Evolutionary conservation across 2,888 invertebrate species (phyloP).

Genomic region (Cerastis leucographa): DNA sequence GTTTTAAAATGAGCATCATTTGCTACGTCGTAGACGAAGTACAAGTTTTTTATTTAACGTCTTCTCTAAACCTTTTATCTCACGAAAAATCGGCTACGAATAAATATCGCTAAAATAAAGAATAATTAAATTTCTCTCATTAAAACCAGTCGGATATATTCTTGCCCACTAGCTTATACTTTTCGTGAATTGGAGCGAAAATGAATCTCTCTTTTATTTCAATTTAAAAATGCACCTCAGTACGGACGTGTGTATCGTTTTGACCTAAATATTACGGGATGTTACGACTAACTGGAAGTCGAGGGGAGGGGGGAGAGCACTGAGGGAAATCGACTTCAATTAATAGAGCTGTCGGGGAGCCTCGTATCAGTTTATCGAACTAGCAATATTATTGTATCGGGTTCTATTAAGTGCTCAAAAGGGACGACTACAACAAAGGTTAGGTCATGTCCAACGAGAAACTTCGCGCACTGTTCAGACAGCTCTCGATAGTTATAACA

Average conservation of each 20-base stretch:
- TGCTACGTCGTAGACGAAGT: slow-evolving; percentile 12
- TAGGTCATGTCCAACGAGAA: slow-evolving; percentile 27
- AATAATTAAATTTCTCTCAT: slow-evolving; percentile 69
- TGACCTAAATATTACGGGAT: slow-evolving; percentile 80
- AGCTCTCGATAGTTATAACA: slow-evolving; percentile 47
- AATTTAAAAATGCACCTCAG: slow-evolving; percentile 77
- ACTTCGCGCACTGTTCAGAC: slow-evolving; percentile 48
- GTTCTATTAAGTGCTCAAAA: slow-evolving; percentile 22
- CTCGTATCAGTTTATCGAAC: slow-evolving; percentile 54
- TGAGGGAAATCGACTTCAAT: slow-evolving; percentile 67
- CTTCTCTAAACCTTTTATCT: slow-evolving; percentile 19
- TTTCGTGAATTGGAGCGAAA: slow-evolving; percentile 74
- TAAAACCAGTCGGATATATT: slow-evolving; percentile 64
- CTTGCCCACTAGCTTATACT: slow-evolving; percentile 62
- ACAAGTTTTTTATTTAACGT: neutral
- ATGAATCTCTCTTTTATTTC: slow-evolving; percentile 77
- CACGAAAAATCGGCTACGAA: slow-evolving; percentile 31
- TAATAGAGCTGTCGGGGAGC: slow-evolving; percentile 59
- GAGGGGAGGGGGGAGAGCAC: slow-evolving; percentile 55
- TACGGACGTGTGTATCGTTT: slow-evolving; percentile 73
- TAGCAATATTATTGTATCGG: slow-evolving; percentile 41
- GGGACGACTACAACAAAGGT: slow-evolving; percentile 22
- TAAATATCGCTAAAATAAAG: slow-evolving; percentile 24
- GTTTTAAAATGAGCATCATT: slow-evolving; percentile 33
- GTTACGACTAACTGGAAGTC: slow-evolving; percentile 64